A percentile compares a stretch with the other conserved stretches of the same genome.
Evolutionary conservation across 2,797 vertebrate species (phyloP).

Genomic region (Cossypha polioptera): DNA sequence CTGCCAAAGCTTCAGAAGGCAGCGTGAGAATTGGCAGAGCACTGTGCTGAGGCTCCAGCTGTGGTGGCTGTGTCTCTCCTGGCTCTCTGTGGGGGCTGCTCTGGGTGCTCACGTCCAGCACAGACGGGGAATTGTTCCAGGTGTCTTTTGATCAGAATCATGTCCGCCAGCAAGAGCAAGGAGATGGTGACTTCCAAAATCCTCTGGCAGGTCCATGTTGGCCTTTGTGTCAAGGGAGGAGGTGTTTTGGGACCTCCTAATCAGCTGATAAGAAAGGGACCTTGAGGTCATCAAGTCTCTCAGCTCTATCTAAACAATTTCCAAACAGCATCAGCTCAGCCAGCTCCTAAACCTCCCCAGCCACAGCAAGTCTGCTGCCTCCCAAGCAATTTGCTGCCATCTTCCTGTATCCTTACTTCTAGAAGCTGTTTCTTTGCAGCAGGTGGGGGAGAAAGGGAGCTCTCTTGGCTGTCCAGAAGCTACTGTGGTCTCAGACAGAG

Average conservation of each 20-base stretch:
- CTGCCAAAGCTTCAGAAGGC: background rate
- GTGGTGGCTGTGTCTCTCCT: background rate
- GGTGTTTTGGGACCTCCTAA: background rate
- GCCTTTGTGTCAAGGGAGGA: background rate
- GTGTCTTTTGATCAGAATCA: background rate
- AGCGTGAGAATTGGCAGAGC: background rate
- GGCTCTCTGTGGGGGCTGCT: background rate
- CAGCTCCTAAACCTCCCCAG: background rate
- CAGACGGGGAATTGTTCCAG: background rate
- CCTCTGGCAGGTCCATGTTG: background rate
- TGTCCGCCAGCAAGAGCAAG: rapidly evolving
- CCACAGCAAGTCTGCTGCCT: background rate
- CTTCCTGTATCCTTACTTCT: background rate
- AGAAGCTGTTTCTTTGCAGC: background rate
- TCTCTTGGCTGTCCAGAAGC: background rate
- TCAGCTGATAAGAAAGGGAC: background rate
- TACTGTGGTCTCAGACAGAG: background rate
- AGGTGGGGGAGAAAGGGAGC: background rate
- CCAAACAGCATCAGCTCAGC: background rate
- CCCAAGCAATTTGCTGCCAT: background rate
- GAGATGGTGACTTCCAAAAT: background rate
- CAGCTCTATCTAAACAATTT: background rate
- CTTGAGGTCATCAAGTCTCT: background rate
- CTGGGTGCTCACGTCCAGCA: background rate
- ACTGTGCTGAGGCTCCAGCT: background rate